These are phyloP conservation scores for Elachura formosa DNA, from an alignment of 2,113 vertebrate species.

Conservation along the genomic window DNA sequence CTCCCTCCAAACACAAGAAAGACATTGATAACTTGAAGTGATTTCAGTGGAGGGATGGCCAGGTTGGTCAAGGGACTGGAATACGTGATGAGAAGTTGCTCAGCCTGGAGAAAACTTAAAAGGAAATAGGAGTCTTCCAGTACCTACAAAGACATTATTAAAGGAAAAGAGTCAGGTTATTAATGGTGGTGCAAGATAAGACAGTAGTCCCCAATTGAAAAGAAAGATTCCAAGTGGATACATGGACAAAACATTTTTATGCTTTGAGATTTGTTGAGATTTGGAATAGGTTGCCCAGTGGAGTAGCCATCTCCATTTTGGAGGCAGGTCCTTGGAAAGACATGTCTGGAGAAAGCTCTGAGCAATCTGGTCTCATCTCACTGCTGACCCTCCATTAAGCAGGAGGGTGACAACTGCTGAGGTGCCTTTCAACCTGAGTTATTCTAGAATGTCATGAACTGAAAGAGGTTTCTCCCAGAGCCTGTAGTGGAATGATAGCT, in stretches of 20 bases:
- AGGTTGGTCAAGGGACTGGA: neutral
- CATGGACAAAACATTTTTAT: neutral
- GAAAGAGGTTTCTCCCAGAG: neutral
- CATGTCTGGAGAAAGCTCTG: neutral
- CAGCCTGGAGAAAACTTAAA: neutral
- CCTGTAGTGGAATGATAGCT: neutral
- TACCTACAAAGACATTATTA: neutral
- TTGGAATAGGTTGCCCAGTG: neutral
- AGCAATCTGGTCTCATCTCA: neutral
- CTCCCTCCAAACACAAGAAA: neutral
- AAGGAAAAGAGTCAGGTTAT: neutral
- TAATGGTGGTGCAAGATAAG: neutral
- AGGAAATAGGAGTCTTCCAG: neutral
- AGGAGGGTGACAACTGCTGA: neutral
- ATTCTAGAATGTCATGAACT: neutral
- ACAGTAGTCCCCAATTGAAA: neutral
- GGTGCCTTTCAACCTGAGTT: neutral
- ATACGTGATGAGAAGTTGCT: neutral
- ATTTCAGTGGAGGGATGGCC: neutral
- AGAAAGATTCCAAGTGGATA: neutral
- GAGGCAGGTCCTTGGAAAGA: neutral
- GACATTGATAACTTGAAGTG: neutral
- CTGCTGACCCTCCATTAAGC: neutral
- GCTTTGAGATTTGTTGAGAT: rapidly evolving
- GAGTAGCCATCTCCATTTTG: neutral